Conservation (phyloP, 2,797 vertebrate genomes). For the Oreochromis grahami region DNA sequence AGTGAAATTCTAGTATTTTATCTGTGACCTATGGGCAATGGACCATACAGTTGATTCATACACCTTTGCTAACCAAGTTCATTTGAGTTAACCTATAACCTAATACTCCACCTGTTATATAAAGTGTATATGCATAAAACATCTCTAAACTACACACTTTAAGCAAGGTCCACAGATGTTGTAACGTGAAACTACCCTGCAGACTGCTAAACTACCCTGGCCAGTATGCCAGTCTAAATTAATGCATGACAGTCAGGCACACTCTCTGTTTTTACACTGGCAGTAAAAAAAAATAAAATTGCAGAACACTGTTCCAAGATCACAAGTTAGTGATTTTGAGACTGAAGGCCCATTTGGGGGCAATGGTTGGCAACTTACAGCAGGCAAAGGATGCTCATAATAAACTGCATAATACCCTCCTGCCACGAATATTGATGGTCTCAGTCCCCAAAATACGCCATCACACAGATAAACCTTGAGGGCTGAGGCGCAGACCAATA, state of each 20-base stretch:
- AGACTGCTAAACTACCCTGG: not conserved
- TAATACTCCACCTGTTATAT: not conserved
- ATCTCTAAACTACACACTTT: not conserved
- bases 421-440: constrained; percentile 11
- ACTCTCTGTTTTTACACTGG: not conserved
- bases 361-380: not conserved
- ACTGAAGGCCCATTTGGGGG: not conserved
- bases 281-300: not conserved
- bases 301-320: not conserved
- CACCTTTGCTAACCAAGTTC: not conserved
- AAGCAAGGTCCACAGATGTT: not conserved
- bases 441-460: constrained; percentile 30
- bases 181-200: not conserved
- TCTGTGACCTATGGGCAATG: not conserved
- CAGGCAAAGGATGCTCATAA: constrained; percentile 11
- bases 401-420: constrained; percentile 10
- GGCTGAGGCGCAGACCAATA: constrained; percentile 4
- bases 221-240: not conserved
- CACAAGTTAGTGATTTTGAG: not conserved
- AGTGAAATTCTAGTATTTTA: not conserved
- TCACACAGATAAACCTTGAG: constrained; percentile 33
- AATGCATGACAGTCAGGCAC: not conserved
- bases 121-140: not conserved
- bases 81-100: no score
- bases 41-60: not conserved